Base-by-base conservation (phyloP, 2,888 invertebrate genomes). In the Pteria penguin region DNA sequence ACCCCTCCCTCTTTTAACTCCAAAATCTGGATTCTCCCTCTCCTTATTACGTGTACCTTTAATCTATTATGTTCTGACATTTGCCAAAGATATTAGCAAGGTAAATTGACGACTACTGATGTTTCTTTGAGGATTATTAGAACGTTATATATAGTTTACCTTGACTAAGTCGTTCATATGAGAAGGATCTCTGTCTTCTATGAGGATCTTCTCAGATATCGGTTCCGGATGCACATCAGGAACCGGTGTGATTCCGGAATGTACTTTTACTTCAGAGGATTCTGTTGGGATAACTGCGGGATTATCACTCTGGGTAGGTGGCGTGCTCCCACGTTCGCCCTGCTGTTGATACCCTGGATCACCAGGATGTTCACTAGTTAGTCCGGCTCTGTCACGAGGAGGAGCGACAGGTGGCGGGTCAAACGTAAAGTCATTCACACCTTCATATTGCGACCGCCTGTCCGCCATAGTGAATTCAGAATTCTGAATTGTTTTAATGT, bases 181-280 rank as follows among this genome's bases (percentile, higher is more conserved):
- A 82, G 95, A 95, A 0, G 95, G 95, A 87, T 96, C 95, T 79
- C 95, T 91, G 84, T 95, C 95, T 85, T 95, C 95, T 75, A 95
- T 91, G 66, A 94, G 93, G 11, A 80, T 78, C 26, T 70, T 22
- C 31, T 57, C 66, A 69, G 57, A 33, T 32, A 60, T 52, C 18
- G 76, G 76, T 32, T 69, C 76, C 22, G 68, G 29, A 22, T 68
- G 31, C 24, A 57, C 26, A 18, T 27, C 57, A 5, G 26, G 55
- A 22, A 68, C 33, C 1, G 58, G 68, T 4, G 57, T 24, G 24
- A 31, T 31, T 58, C 33, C 68, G 26, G 68, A 29, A 2, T 57
- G 55, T 22, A 68, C 68, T 57, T 55, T 68, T 8, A 57, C 57
- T 8, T 18, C 32, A 24, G 68, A 33, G 1, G 68, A 29, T 32